A percentile compares a stretch with the other conserved stretches of the same genome.
Conservation (phyloP, 1,140 invertebrate species). For the Samia ricini region DNA sequence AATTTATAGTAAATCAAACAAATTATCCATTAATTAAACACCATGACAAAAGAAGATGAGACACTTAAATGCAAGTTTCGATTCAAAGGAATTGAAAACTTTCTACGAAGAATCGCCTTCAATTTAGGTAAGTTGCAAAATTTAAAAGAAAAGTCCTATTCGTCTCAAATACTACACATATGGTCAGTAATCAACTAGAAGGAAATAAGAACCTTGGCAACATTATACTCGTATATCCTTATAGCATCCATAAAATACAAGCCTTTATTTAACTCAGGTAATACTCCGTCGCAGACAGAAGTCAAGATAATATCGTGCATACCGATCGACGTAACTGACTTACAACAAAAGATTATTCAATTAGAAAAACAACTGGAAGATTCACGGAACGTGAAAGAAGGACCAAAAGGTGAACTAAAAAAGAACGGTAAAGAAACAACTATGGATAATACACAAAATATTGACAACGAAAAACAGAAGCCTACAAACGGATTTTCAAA, state of each 20-base stretch:
- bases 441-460: neutral
- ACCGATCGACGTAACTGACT: slow-evolving; percentile 65
- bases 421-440: neutral
- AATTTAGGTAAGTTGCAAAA: slow-evolving; percentile 49
- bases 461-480: neutral
- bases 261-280: slow-evolving; percentile 38
- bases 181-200: too few relatives aligned
- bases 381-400: slow-evolving; percentile 13
- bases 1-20: neutral
- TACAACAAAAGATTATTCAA: slow-evolving; percentile 58
- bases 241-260: slow-evolving; percentile 5
- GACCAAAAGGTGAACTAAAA: slow-evolving; percentile 4
- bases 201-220: too few relatives aligned
- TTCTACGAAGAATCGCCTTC: slow-evolving; percentile 59
- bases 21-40: neutral
- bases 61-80: slow-evolving; percentile 30
- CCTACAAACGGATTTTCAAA: neutral
- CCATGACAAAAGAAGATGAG: neutral
- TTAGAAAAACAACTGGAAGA: slow-evolving; percentile 53
- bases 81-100: slow-evolving; percentile 63
- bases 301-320: slow-evolving; percentile 72
- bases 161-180: too few relatives aligned
- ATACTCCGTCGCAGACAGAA: slow-evolving; percentile 64
- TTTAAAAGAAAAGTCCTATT: too few relatives aligned
- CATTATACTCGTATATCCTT: too few relatives aligned